Percentiles rank a stretch among this genome's conserved stretches.
Conservation (phyloP, 2,888 invertebrate genomes). For the Athalia cordata region DNA sequence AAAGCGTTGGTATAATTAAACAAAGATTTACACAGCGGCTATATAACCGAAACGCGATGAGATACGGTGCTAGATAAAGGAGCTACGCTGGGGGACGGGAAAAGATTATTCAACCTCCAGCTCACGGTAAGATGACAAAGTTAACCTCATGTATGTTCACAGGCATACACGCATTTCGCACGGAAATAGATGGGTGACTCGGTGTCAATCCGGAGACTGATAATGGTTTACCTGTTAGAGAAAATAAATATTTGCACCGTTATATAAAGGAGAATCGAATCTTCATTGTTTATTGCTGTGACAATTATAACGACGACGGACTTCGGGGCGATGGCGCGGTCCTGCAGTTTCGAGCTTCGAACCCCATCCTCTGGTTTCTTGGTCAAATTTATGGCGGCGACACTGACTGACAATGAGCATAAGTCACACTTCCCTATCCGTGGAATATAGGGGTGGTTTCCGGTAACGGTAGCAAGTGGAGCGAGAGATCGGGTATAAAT, state of each 20-base stretch:
- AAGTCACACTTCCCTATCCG: constrained; percentile 30
- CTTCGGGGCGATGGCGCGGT: no score
- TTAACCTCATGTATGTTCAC: neutral
- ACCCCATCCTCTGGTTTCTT: neutral
- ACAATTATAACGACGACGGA: no score
- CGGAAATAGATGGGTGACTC: no score
- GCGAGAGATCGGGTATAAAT: constrained; percentile 21
- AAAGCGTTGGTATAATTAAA: constrained; percentile 25
- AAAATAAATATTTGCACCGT: no score
- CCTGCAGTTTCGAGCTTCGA: no score
- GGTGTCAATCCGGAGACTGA: neutral
- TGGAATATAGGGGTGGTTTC: no score
- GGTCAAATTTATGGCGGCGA: constrained; percentile 31
- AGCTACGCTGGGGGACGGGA: no score
- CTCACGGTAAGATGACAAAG: neutral
- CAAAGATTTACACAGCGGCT: constrained; percentile 39
- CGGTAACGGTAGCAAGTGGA: neutral
- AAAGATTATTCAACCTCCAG: constrained; percentile 22
- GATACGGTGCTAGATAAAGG: neutral
- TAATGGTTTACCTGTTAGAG: neutral
- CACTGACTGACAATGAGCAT: constrained; percentile 39
- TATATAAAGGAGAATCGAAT: no score
- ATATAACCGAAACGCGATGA: neutral
- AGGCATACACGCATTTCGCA: neutral
- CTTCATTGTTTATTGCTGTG: no score